Percentiles rank a stretch among this genome's conserved stretches.
These are phyloP conservation scores for Nibea coibor DNA, from an alignment of 2,113 vertebrate genomes.

Conservation along the genomic window DNA sequence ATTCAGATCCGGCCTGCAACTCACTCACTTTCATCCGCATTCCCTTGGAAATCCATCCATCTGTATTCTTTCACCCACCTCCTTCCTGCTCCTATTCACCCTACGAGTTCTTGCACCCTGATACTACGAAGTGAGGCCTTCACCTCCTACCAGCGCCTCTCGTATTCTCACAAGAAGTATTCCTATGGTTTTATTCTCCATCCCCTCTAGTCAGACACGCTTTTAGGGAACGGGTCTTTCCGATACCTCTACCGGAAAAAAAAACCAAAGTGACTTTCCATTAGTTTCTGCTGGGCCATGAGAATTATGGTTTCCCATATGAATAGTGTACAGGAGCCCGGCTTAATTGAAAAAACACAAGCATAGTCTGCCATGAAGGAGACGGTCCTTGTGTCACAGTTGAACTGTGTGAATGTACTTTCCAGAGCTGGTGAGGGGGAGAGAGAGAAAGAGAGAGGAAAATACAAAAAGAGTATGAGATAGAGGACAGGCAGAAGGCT, in stretches of 20 bases:
- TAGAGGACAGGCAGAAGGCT: constrained; percentile 56
- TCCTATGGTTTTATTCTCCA: constrained; percentile 54
- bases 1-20: constrained; percentile 74
- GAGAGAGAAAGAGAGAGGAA: constrained; percentile 66
- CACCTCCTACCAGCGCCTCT: constrained; percentile 59
- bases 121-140: constrained; percentile 49
- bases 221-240: constrained; percentile 73
- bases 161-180: constrained; percentile 43
- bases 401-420: constrained; percentile 84
- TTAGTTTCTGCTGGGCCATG: constrained; percentile 83
- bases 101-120: constrained; percentile 46
- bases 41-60: constrained; percentile 79
- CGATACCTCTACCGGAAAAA: constrained; percentile 76
- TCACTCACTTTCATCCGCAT: constrained; percentile 77
- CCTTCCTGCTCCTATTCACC: constrained; percentile 58
- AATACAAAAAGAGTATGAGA: constrained; percentile 64
- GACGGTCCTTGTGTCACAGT: constrained; percentile 84
- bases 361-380: constrained; percentile 80
- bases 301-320: constrained; percentile 87
- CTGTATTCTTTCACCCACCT: constrained; percentile 69
- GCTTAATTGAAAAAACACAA: constrained; percentile 88
- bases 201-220: constrained; percentile 58
- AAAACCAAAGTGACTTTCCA: constrained; percentile 85
- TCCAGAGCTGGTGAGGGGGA: constrained; percentile 81
- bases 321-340: constrained; percentile 83